Evolutionary conservation across 2,113 vertebrate genomes (phyloP).

Genomic region (Mormyrus iriodes): DNA sequence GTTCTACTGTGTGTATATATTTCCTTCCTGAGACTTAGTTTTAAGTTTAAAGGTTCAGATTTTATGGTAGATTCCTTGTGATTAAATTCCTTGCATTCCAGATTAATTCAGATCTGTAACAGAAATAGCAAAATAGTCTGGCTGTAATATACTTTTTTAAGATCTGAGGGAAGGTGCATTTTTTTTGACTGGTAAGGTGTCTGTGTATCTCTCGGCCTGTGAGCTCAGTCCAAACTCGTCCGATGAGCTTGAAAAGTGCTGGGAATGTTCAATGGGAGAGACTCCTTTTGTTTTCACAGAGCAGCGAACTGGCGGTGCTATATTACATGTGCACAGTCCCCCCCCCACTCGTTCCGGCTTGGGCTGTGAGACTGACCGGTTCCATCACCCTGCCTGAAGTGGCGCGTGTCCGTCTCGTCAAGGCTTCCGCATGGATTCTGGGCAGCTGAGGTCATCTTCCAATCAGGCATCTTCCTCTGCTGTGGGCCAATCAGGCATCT

Average conservation of each 20-base stretch:
- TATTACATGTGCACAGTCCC: slow-evolving; percentile 46
- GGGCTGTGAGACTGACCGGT: too few species aligned
- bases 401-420: not conserved
- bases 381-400: slow-evolving; percentile 44
- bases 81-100: not conserved
- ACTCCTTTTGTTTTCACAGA: slow-evolving; percentile 19
- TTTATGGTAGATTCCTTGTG: not conserved
- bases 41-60: not conserved
- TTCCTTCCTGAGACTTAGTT: not conserved
- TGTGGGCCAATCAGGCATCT: not conserved
- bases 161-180: not conserved
- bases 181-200: not conserved
- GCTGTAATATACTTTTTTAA: not conserved
- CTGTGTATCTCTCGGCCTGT: not conserved
- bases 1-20: not conserved
- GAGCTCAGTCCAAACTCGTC: not conserved
- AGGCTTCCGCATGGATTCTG: not conserved
- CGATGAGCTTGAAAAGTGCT: not conserved
- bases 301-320: slow-evolving; percentile 35
- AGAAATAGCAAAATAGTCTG: not conserved
- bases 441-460: not conserved
- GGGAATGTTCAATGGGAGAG: not conserved
- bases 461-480: not conserved
- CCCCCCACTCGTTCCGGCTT: too few species aligned
- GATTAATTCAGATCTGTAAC: not conserved